phyloP scores from a whole-genome alignment of 2,888 invertebrate genomes.

The Eremobia ochroleuca region DNA sequence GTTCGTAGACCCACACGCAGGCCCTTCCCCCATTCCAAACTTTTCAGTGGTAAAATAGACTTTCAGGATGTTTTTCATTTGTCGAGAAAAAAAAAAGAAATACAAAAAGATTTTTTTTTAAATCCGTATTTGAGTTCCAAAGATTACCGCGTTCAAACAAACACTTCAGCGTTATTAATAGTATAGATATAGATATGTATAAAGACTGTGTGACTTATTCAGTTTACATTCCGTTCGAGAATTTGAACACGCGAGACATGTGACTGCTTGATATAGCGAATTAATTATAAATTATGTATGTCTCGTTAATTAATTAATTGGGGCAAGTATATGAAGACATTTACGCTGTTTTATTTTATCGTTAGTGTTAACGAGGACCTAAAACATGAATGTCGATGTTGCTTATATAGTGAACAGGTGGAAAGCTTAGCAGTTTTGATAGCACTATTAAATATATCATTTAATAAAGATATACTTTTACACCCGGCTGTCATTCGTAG shows the following conservation, averaged over 20 bases:
- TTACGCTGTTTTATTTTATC: not conserved
- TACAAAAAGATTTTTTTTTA: not conserved
- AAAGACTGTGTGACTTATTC: not conserved
- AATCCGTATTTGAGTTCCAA: not conserved
- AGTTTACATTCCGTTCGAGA: not conserved
- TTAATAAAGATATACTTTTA: not conserved
- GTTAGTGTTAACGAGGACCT: not conserved
- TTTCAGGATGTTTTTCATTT: too few species aligned
- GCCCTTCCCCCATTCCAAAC: too few species aligned
- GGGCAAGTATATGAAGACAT: not conserved
- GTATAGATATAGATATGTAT: too few species aligned
- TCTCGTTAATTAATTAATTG: slow-evolving; percentile 34
- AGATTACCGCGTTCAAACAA: not conserved
- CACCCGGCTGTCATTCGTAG: too few species aligned
- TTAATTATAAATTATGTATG: slow-evolving; percentile 17
- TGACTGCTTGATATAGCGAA: slow-evolving; percentile 3
- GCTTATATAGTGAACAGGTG: not conserved
- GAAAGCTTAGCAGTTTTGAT: not conserved
- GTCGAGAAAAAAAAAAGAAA: too few species aligned
- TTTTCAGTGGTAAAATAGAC: too few species aligned
- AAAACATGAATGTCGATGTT: not conserved
- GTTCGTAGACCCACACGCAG: too few species aligned
- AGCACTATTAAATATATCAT: not conserved
- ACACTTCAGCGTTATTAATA: too few species aligned
- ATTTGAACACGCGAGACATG: not conserved